Percentiles rank a stretch among this genome's conserved stretches.
These are phyloP conservation scores for Pitta sordida DNA, from an alignment of 2,113 vertebrate species.

Conservation along the genomic window DNA sequence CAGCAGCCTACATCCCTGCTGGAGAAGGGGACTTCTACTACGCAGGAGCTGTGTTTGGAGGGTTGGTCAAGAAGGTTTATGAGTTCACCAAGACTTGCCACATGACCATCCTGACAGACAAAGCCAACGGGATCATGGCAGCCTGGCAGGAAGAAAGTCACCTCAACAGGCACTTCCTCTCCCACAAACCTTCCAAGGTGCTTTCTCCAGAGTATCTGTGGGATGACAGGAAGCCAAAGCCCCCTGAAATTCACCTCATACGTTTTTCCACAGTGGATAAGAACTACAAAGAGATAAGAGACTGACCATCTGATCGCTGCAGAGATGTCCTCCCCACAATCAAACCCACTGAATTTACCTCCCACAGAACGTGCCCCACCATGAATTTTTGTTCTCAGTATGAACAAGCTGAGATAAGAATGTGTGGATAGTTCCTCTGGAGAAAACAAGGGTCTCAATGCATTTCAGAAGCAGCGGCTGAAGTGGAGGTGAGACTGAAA, in stretches of 20 bases:
- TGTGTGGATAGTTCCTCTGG: neutral
- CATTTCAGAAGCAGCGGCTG: neutral
- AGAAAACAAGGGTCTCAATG: neutral
- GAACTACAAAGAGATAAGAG: slow-evolving; percentile 40
- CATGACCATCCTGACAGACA: slow-evolving; percentile 67
- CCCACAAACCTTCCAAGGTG: slow-evolving; percentile 75
- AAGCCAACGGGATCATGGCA: slow-evolving; percentile 69
- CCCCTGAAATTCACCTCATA: slow-evolving; percentile 59
- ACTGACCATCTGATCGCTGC: neutral
- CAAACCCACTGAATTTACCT: neutral
- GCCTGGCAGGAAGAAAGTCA: slow-evolving; percentile 81
- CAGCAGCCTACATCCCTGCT: slow-evolving; percentile 61
- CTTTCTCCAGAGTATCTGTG: slow-evolving; percentile 80
- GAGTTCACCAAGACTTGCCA: slow-evolving; percentile 69
- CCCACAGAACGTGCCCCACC: neutral
- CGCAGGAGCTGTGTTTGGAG: slow-evolving; percentile 71
- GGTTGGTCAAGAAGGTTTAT: slow-evolving; percentile 43
- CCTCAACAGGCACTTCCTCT: slow-evolving; percentile 74
- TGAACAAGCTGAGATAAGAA: neutral
- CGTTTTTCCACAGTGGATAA: slow-evolving; percentile 68
- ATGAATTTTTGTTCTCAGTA: neutral
- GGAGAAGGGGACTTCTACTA: slow-evolving; percentile 80
- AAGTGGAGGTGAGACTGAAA: neutral
- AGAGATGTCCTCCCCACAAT: neutral
- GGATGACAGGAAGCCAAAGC: slow-evolving; percentile 67